Evolutionary conservation across 2,888 invertebrate species (phyloP), one percentile per base, ranked within the genome.

Genomic region (Geophilus truncorum): DNA sequence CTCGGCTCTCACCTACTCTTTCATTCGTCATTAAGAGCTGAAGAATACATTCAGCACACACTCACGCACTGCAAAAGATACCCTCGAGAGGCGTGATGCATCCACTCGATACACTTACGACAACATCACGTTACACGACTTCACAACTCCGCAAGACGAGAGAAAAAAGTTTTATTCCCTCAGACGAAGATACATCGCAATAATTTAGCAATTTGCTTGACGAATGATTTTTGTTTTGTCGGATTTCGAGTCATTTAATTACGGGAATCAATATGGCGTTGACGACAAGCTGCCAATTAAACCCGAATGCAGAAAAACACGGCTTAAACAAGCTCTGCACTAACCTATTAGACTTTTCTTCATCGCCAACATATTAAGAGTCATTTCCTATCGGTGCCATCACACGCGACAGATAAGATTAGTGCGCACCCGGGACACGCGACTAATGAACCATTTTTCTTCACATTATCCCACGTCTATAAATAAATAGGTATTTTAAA

Each of bases 1-100:
- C 51, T 51, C 51, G 51, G 51, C 51, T 51, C 51, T 70, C 70
- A 15, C 28, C 12, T 28, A 28, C 70, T 70, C 70, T 70, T 28
- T 28, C 70, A 70, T 70, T 70, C 70, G 70, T 70, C 70, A 70
- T 70, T 70, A 70, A 70, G 70, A 70, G 70, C 70, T 70, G 70
- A 25, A n/a, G 70, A 25, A 28, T 70, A 28, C 70, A 70, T 70
- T 70, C 28, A n/a, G n/a, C 70, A 70, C 70, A 70, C 70, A 51
- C 70, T 70, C 28, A 25, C 28, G 25, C 25, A 10, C 28, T 12
- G 28, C 28, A 70, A 70, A 70, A 70, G 70, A 70, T 70, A n/a
- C 70, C 70, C 70, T 70, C 70, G 70, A 70, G 70, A 70, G 70
- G n/a, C 28, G 70, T 70, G 70, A 70, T 70, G 70, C 70, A 70